Evolutionary conservation across 2,888 invertebrate genomes (phyloP).

Genomic region (Ceramica pisi): DNA sequence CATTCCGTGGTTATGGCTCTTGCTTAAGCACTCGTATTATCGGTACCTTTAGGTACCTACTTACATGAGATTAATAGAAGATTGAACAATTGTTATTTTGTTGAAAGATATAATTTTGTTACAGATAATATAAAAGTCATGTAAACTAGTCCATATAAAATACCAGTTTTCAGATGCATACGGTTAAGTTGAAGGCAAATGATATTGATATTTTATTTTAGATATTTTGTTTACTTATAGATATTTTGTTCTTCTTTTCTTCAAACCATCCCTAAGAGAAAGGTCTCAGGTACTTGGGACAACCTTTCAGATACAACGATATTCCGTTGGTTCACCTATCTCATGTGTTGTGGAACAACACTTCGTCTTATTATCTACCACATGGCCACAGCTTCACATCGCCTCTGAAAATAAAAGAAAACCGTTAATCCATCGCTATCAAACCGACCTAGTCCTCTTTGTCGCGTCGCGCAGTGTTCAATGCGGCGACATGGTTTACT

Average conservation of each 20-base stretch:
- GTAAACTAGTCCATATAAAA: no score
- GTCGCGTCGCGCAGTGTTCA: conserved; percentile 50
- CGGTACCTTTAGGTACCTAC: no score
- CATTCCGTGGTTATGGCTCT: not conserved
- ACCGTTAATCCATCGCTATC: conserved; percentile 42
- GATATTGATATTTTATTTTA: no score
- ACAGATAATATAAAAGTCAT: no score
- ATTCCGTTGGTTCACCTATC: no score
- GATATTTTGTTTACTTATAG: no score
- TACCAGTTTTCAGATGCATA: no score
- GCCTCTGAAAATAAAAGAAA: not conserved
- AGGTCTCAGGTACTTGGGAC: not conserved
- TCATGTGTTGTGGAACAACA: no score
- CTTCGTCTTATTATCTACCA: not conserved
- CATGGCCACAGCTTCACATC: not conserved
- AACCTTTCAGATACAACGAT: not conserved
- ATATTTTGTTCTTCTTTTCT: not conserved
- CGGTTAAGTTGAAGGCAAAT: no score
- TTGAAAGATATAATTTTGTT: no score
- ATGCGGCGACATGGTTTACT: conserved; percentile 64
- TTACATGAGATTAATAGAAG: no score
- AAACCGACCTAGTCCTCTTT: conserved; percentile 42
- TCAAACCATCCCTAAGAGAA: not conserved
- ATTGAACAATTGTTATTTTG: no score
- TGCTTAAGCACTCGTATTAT: not conserved